Percentiles rank a stretch among this genome's conserved stretches.
phyloP scores from a whole-genome alignment of 2,113 vertebrate genomes.

The Zosterops borbonicus region DNA sequence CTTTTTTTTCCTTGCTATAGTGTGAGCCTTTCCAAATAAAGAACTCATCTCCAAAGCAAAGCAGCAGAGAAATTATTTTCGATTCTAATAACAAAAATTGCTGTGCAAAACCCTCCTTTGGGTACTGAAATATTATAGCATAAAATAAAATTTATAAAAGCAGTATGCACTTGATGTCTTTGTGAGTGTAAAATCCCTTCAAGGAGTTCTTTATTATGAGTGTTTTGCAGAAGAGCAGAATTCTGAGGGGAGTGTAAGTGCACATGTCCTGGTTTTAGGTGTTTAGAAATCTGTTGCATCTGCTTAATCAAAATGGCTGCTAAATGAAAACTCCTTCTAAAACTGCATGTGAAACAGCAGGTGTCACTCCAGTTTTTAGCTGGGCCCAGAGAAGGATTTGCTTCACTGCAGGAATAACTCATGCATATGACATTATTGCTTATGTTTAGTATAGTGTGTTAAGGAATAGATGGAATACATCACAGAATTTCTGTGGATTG shows the following conservation, averaged over 20 bases:
- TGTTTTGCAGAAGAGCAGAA: background rate
- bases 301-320: constrained; percentile 22
- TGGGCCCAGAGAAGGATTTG: background rate
- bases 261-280: background rate
- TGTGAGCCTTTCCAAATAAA: background rate
- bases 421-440: background rate
- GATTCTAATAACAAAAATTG: background rate
- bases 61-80: background rate
- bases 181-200: background rate
- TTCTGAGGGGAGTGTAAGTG: background rate
- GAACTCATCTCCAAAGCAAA: background rate
- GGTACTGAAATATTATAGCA: background rate
- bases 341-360: constrained; percentile 1
- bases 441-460: background rate
- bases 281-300: background rate
- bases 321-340: background rate
- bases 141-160: background rate
- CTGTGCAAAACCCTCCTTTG: background rate
- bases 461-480: background rate
- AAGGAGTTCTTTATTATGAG: background rate
- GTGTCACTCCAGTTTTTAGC: constrained; percentile 44
- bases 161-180: background rate
- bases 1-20: background rate
- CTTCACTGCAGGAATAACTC: background rate
- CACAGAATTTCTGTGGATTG: background rate